Evolutionary conservation across 2,113 vertebrate genomes (phyloP).

Genomic region (Melozone crissalis): DNA sequence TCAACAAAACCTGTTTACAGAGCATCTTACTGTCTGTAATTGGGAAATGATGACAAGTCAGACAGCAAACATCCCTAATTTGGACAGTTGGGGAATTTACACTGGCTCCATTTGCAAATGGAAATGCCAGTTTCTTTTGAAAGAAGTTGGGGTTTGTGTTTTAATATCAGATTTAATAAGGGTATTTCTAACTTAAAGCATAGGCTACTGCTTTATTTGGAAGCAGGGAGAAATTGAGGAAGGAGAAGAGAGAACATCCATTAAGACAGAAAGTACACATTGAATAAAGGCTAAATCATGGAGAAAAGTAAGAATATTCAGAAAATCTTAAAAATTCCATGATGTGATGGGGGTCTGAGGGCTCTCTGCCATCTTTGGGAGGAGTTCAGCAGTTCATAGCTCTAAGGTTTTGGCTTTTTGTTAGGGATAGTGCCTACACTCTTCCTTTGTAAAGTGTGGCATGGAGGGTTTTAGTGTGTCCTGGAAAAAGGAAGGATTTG

Average conservation of each 20-base stretch:
- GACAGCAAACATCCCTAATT: not conserved
- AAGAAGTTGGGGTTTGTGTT: not conserved
- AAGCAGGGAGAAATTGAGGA: not conserved
- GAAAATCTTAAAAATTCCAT: not conserved
- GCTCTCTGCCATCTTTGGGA: not conserved
- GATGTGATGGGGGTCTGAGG: not conserved
- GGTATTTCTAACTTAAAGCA: not conserved
- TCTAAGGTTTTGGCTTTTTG: not conserved
- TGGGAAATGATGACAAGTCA: constrained; percentile 28
- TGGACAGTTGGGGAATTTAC: not conserved
- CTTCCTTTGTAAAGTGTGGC: not conserved
- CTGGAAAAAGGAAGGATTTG: constrained; percentile 24
- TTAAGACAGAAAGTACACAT: not conserved
- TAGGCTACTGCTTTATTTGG: not conserved
- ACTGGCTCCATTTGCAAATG: not conserved
- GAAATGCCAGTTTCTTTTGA: not conserved
- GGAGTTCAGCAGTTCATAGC: not conserved
- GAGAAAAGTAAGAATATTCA: not conserved
- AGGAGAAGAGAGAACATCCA: not conserved
- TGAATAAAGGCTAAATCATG: not conserved
- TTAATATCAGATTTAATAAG: not conserved
- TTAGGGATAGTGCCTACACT: not conserved
- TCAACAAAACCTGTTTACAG: not conserved
- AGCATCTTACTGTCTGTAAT: not conserved
- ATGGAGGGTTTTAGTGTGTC: not conserved